Evolutionary conservation across 2,888 invertebrate genomes (phyloP).

Genomic region (Drosophila antonietae): DNA sequence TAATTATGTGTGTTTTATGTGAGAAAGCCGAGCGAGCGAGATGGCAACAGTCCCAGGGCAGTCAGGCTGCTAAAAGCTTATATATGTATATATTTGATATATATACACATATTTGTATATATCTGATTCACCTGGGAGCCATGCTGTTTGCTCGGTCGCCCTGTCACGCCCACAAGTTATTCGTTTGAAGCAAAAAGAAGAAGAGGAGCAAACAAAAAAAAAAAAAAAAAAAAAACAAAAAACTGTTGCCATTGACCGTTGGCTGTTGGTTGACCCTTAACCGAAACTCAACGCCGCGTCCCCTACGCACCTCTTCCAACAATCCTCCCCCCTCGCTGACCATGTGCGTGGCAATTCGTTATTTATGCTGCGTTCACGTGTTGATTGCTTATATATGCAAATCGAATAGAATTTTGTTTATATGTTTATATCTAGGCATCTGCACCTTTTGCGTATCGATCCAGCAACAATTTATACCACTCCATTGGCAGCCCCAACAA

Average conservation of each 20-base stretch:
- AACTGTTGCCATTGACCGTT: slow-evolving; percentile 52
- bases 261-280: slow-evolving; percentile 41
- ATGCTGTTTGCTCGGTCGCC: slow-evolving; percentile 23
- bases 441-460: slow-evolving; percentile 40
- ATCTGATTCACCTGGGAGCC: slow-evolving; percentile 14
- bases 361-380: slow-evolving; percentile 74
- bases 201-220: neutral
- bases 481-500: slow-evolving; percentile 19
- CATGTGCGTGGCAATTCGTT: slow-evolving; percentile 64
- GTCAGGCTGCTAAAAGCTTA: slow-evolving; percentile 20
- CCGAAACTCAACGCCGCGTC: neutral
- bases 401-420: slow-evolving; percentile 43
- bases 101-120: slow-evolving; percentile 1
- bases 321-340: neutral
- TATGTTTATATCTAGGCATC: slow-evolving; percentile 24
- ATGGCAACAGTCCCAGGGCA: slow-evolving; percentile 5
- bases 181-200: slow-evolving; percentile 23
- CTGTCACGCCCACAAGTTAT: slow-evolving; percentile 34
- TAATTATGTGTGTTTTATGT: slow-evolving; percentile 76
- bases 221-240: neutral
- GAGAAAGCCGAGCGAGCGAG: slow-evolving; percentile 21
- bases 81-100: slow-evolving; percentile 11
- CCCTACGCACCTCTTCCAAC: neutral
- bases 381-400: slow-evolving; percentile 75
- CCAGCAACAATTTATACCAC: slow-evolving; percentile 37